Evolutionary conservation across 1,140 invertebrate species (phyloP).

Genomic region (Camponotus floridanus): DNA sequence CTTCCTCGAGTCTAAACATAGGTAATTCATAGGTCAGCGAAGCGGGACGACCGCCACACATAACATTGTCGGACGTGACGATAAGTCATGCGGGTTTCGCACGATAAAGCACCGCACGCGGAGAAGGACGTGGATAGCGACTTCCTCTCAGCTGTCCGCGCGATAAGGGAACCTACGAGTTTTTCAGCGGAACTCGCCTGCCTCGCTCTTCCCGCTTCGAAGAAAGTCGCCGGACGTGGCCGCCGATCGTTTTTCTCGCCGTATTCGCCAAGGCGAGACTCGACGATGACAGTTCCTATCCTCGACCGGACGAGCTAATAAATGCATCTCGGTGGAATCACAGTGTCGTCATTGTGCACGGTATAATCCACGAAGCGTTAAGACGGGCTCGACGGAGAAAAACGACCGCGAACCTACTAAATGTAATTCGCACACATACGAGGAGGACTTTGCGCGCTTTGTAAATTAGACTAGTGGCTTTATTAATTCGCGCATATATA

Average conservation of each 20-base stretch:
- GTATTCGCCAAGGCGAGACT: slow-evolving; percentile 54
- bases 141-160: slow-evolving; percentile 76
- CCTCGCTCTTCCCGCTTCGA: slow-evolving; percentile 71
- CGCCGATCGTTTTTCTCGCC: slow-evolving; percentile 48
- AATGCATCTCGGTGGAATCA: slow-evolving; percentile 33
- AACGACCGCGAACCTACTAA: neutral
- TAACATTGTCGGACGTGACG: slow-evolving; percentile 13
- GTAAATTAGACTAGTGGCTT: neutral
- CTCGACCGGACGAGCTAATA: neutral
- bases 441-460: neutral
- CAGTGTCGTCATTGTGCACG: slow-evolving; percentile 6
- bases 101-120: slow-evolving; percentile 57
- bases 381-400: neutral
- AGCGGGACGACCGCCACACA: neutral
- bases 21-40: slow-evolving; percentile 5
- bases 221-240: slow-evolving; percentile 71
- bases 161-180: slow-evolving; percentile 75
- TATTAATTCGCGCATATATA: neutral
- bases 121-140: slow-evolving; percentile 70
- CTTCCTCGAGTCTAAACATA: neutral
- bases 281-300: slow-evolving; percentile 41
- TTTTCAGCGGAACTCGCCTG: slow-evolving; percentile 66
- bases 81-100: slow-evolving; percentile 49
- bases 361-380: neutral
- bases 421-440: neutral